Base-by-base conservation (phyloP, 2,888 invertebrate genomes). In the Microctonus aethiopoides region DNA sequence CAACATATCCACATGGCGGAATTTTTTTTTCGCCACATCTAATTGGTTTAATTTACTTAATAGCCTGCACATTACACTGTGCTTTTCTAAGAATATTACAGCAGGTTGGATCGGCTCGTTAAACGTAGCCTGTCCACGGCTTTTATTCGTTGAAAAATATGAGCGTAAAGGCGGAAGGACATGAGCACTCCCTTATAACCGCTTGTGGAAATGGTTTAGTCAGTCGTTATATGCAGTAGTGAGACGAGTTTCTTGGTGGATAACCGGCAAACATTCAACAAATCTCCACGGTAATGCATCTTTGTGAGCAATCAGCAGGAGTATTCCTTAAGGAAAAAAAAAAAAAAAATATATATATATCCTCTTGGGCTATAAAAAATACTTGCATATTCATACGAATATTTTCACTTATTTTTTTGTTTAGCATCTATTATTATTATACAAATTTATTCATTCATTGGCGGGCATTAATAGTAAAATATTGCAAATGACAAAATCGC, bases 41-140 rank as follows among this genome's bases (percentile, higher is more conserved):
- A 80, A 80, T 79, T 79, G 75, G 76, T 77, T 79, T 79, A 78
- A 79, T 80, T 78, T 77, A 77, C 77, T 75, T 78, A 76, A 78
- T 77, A 72, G 72, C 70, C 72, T 73, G n/a, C n/a, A n/a, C 71
- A 77, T 77, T 76, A 77, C 72, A 72, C 62, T 64, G 69, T 68
- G 69, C 74, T 75, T 72, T 78, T 79, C 79, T 77, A 60, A 72
- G 78, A 78, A 77, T 65, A 63, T 65, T 74, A 67, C 72, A 70
- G 66, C 69, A 71, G 67, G 57, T 16, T 56, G 66, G 68, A 71
- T 68, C 72, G 67, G 70, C 75, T 74, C 68, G 73, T 73, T 75
- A 74, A 75, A 74, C 67, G 72, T 46, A 59, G 59, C 67, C 59
- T 59, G 59, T 71, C 61, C 61, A 54, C 61, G 61, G 52, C 66